Percentiles rank a stretch among this genome's conserved stretches.
These are phyloP conservation scores for Ooceraea biroi DNA, from an alignment of 1,140 invertebrate species.

Conservation along the genomic window DNA sequence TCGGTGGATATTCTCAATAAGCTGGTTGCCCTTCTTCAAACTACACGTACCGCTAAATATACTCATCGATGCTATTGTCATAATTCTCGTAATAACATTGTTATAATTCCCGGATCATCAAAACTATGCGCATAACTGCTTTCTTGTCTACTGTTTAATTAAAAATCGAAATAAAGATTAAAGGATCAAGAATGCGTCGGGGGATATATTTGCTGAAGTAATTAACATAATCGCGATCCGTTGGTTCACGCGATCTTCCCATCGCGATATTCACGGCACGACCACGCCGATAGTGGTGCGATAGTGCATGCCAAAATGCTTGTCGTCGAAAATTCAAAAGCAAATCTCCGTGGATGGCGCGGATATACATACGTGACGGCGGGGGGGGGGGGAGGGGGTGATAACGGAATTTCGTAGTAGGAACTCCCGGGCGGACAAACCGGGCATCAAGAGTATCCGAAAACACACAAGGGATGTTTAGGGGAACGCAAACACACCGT, in stretches of 20 bases:
- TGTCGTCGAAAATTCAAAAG: constrained; percentile 63
- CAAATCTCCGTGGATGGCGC: constrained; percentile 57
- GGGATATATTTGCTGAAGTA: too few species aligned
- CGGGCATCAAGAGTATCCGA: constrained; percentile 80
- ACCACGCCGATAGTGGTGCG: constrained; percentile 15
- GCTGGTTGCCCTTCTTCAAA: constrained; percentile 69
- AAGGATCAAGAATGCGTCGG: too few species aligned
- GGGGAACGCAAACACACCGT: constrained; percentile 80
- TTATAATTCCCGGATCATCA: too few species aligned
- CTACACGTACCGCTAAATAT: constrained; percentile 27
- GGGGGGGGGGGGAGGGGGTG: not conserved
- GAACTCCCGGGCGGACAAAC: constrained; percentile 78
- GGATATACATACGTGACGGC: constrained; percentile 16
- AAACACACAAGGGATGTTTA: constrained; percentile 82
- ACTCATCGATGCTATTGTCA: not conserved
- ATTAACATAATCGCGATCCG: too few species aligned
- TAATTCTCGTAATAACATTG: too few species aligned
- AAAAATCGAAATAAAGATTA: too few species aligned
- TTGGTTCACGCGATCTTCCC: constrained; percentile 7
- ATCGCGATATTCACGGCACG: constrained; percentile 29
- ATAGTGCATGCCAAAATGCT: constrained; percentile 32
- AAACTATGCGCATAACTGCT: too few species aligned
- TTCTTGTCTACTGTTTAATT: too few species aligned
- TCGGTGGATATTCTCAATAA: constrained; percentile 73
- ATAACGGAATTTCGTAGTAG: constrained; percentile 72